phyloP scores from a whole-genome alignment of 1,140 invertebrate species.

The Halictus rubicundus region DNA sequence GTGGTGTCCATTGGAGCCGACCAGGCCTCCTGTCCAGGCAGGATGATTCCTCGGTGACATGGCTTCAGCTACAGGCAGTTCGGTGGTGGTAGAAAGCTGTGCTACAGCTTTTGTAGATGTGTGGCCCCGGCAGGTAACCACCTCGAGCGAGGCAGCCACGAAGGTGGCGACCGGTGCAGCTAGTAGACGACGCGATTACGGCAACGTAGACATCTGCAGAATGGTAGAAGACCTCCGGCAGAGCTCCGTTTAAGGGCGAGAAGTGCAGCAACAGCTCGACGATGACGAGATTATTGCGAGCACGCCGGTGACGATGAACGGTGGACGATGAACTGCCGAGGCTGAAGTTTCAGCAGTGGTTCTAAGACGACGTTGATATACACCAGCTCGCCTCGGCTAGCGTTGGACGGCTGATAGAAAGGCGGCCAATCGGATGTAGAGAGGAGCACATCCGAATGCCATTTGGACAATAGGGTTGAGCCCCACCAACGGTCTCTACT shows the following conservation, averaged over 20 bases:
- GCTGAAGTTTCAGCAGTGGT: conserved; percentile 58
- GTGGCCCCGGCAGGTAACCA: conserved; percentile 2
- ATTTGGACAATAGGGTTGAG: conserved; percentile 80
- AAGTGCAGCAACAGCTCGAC: conserved; percentile 39
- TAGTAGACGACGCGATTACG: conserved; percentile 7
- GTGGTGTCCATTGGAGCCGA: neutral
- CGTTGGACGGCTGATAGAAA: conserved; percentile 75
- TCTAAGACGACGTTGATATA: conserved; percentile 57
- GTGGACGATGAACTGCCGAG: conserved; percentile 49
- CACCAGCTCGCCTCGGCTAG: conserved; percentile 62
- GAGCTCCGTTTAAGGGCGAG: conserved; percentile 36
- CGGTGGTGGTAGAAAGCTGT: conserved; percentile 24
- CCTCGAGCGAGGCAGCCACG: conserved; percentile 34
- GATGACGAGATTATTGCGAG: conserved; percentile 24
- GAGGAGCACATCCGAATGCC: conserved; percentile 79
- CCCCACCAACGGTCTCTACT: conserved; percentile 80
- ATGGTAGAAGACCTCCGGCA: conserved; percentile 12
- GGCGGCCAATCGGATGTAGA: conserved; percentile 78
- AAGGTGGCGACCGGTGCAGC: conserved; percentile 10
- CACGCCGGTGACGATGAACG: conserved; percentile 34
- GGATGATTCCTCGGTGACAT: neutral
- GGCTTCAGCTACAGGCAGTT: neutral
- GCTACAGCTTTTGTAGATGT: neutral
- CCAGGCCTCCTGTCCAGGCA: neutral
- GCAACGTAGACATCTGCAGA: conserved; percentile 31